phyloP scores from a whole-genome alignment of 92 coral and sea anemone species.

The Virgularia gustaviana region DNA sequence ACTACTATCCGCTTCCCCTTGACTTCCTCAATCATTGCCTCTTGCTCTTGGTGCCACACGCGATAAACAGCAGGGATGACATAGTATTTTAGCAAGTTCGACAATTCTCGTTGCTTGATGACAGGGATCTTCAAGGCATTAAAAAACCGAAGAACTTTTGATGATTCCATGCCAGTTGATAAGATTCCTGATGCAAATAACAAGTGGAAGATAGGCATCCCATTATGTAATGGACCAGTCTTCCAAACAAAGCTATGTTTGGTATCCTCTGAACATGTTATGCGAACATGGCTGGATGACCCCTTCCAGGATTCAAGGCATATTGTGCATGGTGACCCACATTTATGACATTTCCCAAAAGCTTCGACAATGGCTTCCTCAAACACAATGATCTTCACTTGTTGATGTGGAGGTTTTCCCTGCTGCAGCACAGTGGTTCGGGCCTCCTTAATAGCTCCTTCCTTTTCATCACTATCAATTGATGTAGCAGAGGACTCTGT shows the following conservation, averaged over 20 bases:
- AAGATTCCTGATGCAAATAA: background rate
- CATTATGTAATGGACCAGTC: conserved; percentile 18
- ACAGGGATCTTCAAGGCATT: conserved; percentile 35
- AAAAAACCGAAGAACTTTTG: conserved; percentile 35
- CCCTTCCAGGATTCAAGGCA: conserved; percentile 9
- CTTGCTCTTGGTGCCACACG: conserved; percentile 38
- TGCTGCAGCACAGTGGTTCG: too few species aligned
- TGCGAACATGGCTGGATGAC: background rate
- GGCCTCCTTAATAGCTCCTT: too few species aligned
- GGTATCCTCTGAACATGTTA: background rate
- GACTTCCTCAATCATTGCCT: conserved; percentile 6
- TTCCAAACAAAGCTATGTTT: conserved; percentile 2
- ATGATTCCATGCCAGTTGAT: conserved; percentile 42
- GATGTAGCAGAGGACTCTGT: too few species aligned
- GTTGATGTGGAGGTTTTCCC: conserved; percentile 29
- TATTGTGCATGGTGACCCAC: conserved; percentile 5
- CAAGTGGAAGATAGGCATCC: conserved; percentile 3
- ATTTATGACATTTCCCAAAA: conserved; percentile 11
- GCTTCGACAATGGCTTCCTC: conserved; percentile 7
- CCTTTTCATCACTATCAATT: too few species aligned
- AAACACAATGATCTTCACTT: conserved; percentile 8
- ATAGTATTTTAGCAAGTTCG: conserved; percentile 25
- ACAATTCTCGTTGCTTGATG: conserved; percentile 42
- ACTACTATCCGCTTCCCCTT: conserved; percentile 21
- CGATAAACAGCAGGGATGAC: conserved; percentile 37